A percentile compares a stretch with the other conserved stretches of the same genome.
These are phyloP conservation scores for Allolobophora icterica DNA, from an alignment of 2,888 invertebrate genomes.

Conservation along the genomic window DNA sequence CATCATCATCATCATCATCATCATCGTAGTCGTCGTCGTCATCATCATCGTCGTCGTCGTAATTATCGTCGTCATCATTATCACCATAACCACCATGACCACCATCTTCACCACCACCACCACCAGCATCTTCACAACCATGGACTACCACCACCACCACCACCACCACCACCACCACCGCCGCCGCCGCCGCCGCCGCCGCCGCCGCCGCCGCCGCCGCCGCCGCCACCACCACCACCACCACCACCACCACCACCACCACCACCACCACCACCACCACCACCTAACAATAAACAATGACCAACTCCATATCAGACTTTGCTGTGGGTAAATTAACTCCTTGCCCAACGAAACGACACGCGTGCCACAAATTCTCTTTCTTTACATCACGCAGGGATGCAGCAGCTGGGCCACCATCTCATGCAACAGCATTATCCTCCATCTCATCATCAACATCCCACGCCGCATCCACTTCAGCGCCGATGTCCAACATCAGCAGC, in stretches of 20 bases:
- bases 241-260: conserved; percentile 40
- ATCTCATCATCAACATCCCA: not conserved
- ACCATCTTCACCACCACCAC: not conserved
- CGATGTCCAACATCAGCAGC: conserved; percentile 30
- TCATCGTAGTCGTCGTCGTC: not conserved
- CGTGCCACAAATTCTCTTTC: not conserved
- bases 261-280: conserved; percentile 34
- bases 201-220: conserved; percentile 32
- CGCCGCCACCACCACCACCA: conserved; percentile 37
- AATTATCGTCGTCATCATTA: too few relatives aligned
- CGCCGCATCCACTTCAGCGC: conserved; percentile 4
- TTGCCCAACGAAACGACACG: too few relatives aligned
- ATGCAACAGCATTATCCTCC: not conserved
- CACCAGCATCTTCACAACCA: conserved; percentile 13
- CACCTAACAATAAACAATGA: not conserved
- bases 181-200: conserved; percentile 32
- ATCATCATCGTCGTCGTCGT: not conserved
- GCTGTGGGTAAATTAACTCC: too few relatives aligned
- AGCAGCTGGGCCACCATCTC: not conserved
- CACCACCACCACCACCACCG: conserved; percentile 36
- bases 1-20: conserved; percentile 41
- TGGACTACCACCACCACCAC: conserved; percentile 39
- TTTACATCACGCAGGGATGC: not conserved
- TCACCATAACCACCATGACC: not conserved
- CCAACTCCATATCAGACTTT: not conserved